Conservation (phyloP, 2,797 vertebrate genomes). For the Coccyzus lansbergi region DNA sequence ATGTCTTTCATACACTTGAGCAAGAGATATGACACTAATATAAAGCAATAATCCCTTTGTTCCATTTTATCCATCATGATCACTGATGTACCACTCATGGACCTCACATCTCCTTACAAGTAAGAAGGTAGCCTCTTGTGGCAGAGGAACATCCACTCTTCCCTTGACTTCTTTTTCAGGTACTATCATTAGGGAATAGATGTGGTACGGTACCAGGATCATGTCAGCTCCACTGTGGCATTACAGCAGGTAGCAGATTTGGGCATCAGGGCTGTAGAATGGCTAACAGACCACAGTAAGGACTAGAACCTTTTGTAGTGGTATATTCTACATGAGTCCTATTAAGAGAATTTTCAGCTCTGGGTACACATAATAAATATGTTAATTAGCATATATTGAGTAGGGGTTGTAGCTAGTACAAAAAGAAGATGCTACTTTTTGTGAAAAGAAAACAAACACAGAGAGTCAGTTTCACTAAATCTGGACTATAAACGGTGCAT, state of each 20-base stretch:
- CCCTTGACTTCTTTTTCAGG: not conserved
- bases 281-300: not conserved
- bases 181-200: not conserved
- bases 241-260: not conserved
- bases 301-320: not conserved
- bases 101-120: not conserved
- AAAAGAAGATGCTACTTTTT: not conserved
- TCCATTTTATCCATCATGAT: not conserved
- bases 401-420: not conserved
- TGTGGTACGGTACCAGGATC: not conserved
- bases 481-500: not conserved
- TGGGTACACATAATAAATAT: not conserved
- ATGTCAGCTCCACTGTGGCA: accelerated
- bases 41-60: not conserved
- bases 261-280: not conserved
- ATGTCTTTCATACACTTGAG: not conserved
- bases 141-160: not conserved
- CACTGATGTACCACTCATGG: accelerated
- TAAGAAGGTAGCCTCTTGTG: not conserved
- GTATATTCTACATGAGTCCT: not conserved
- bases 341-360: not conserved
- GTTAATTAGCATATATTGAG: not conserved
- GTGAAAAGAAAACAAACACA: not conserved
- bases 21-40: not conserved
- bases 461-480: not conserved